Conservation (phyloP, 2,888 invertebrate species). For the Platycheirus rosarum region DNA sequence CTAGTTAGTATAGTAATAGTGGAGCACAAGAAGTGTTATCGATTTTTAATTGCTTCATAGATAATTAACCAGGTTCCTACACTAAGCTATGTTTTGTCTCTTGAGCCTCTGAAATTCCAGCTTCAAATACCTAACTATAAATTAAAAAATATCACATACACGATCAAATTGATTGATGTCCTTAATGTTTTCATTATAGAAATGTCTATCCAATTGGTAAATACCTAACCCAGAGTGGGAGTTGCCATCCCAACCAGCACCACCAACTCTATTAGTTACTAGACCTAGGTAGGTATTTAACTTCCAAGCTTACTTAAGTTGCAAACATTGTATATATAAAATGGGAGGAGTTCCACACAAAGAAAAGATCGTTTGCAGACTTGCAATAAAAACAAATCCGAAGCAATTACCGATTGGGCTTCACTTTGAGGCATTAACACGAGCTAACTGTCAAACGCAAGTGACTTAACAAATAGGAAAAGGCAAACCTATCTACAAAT, state of each 20-base stretch:
- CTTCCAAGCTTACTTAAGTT: constrained; percentile 33
- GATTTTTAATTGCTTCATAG: constrained; percentile 26
- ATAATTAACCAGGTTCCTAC: background rate
- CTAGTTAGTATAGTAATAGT: background rate
- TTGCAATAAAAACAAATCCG: constrained; percentile 1
- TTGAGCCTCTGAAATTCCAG: background rate
- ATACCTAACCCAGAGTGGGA: constrained; percentile 55
- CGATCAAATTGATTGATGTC: constrained; percentile 41
- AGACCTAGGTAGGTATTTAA: constrained; percentile 34
- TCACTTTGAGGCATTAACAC: background rate
- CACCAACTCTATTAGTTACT: constrained; percentile 46
- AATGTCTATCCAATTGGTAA: constrained; percentile 34
- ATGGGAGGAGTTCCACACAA: constrained; percentile 72
- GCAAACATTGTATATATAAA: constrained; percentile 59
- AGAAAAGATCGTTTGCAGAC: constrained; percentile 55
- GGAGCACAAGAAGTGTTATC: background rate
- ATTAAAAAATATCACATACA: constrained; percentile 6
- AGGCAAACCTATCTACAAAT: constrained; percentile 14
- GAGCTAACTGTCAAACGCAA: background rate
- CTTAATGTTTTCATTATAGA: constrained; percentile 48
- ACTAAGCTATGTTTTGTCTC: background rate
- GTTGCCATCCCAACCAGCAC: constrained; percentile 61
- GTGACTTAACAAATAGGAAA: constrained; percentile 4
- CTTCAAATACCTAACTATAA: too few species aligned
- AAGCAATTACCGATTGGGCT: background rate